Evolutionary conservation across 2,797 vertebrate genomes (phyloP).

Genomic region (Oryzias dopingdopingensis): DNA sequence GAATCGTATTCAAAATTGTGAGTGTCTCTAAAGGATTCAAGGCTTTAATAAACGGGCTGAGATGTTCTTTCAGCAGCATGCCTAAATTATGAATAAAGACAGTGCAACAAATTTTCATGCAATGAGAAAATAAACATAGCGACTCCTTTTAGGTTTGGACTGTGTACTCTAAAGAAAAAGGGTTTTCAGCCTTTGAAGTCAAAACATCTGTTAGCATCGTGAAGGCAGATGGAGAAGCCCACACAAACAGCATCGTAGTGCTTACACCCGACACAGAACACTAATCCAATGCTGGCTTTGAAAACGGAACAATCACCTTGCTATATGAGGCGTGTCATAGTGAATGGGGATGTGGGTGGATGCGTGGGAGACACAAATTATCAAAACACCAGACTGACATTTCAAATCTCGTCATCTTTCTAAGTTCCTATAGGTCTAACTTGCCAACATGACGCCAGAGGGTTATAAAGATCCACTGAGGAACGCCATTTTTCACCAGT

Average conservation of each 20-base stretch:
- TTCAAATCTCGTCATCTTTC: slow-evolving; percentile 39
- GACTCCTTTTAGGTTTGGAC: background rate
- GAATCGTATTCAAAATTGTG: no score
- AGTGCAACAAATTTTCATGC: background rate
- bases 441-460: slow-evolving; percentile 8
- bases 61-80: background rate
- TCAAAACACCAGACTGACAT: slow-evolving; percentile 29
- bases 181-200: slow-evolving; percentile 10
- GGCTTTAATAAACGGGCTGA: background rate
- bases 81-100: background rate
- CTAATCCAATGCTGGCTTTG: slow-evolving; percentile 20
- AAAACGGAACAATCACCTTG: slow-evolving; percentile 15
- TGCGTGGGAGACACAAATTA: slow-evolving; percentile 28
- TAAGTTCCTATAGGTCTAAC: slow-evolving; percentile 19
- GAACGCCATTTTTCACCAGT: slow-evolving; percentile 10
- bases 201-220: slow-evolving; percentile 12
- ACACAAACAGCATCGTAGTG: slow-evolving; percentile 8
- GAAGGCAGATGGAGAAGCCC: slow-evolving; percentile 10
- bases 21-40: no score
- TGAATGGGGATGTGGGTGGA: slow-evolving; percentile 10
- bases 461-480: slow-evolving; percentile 10
- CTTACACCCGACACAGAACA: slow-evolving; percentile 1
- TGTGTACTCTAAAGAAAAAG: background rate
- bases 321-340: slow-evolving; percentile 9
- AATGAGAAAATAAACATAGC: background rate